Evolutionary conservation across 2,797 vertebrate species (phyloP).

Genomic region (Mormyrops attenuatus): DNA sequence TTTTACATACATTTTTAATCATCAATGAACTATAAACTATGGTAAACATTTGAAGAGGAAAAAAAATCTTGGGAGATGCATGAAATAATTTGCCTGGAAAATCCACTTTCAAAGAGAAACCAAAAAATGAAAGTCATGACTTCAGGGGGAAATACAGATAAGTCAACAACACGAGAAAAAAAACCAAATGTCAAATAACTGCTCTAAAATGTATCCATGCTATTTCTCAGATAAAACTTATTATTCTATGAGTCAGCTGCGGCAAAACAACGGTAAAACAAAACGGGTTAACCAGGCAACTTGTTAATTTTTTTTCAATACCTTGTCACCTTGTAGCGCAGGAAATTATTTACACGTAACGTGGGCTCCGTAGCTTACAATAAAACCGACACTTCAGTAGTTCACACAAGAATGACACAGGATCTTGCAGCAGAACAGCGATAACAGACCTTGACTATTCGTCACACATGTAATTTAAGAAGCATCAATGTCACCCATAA

Average conservation of each 20-base stretch:
- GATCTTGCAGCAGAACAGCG: background rate
- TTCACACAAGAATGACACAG: background rate
- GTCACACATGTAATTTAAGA: background rate
- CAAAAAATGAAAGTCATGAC: background rate
- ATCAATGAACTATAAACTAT: background rate
- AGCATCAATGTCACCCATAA: background rate
- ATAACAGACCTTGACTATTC: background rate
- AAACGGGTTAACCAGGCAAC: background rate
- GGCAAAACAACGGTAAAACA: background rate
- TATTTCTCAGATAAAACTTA: background rate
- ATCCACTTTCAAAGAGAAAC: background rate
- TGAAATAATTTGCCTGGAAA: background rate
- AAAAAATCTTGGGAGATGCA: background rate
- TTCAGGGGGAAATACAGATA: background rate
- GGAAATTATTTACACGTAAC: background rate
- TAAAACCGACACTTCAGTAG: background rate
- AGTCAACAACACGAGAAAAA: background rate
- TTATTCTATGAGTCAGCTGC: background rate
- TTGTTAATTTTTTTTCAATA: background rate
- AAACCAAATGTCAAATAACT: background rate
- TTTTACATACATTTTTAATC: background rate
- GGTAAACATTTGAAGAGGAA: background rate
- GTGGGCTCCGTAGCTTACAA: background rate
- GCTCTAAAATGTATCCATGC: background rate
- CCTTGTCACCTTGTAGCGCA: background rate